Evolutionary conservation across 2,888 invertebrate species (phyloP).

Genomic region (Hedya salicella): DNA sequence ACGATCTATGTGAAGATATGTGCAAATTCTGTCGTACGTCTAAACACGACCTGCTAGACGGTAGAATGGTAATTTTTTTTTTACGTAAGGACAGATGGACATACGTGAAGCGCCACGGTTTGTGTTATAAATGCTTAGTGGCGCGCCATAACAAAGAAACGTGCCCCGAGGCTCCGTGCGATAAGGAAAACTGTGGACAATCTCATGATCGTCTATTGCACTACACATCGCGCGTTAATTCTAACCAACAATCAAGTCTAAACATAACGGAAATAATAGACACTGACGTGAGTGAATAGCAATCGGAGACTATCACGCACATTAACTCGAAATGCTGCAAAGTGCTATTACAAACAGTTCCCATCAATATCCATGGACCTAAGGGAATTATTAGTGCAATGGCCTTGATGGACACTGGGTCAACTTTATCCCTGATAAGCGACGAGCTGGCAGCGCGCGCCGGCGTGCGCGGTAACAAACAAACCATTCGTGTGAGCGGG

Average conservation of each 20-base stretch:
- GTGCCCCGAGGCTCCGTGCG: slow-evolving; percentile 43
- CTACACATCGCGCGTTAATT: slow-evolving; percentile 2
- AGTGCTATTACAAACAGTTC: no score
- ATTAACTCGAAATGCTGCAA: no score
- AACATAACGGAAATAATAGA: no score
- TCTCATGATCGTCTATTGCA: slow-evolving; percentile 45
- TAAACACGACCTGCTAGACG: no score
- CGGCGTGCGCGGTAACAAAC: slow-evolving; percentile 44
- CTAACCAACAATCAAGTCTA: no score
- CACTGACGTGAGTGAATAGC: no score
- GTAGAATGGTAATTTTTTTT: no score
- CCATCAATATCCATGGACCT: slow-evolving; percentile 18
- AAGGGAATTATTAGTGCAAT: slow-evolving; percentile 43
- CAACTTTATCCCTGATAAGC: slow-evolving; percentile 49
- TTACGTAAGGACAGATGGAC: slow-evolving; percentile 32
- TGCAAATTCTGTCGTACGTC: no score
- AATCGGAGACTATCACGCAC: no score
- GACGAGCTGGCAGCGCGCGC: slow-evolving; percentile 41
- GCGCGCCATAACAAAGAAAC: slow-evolving; percentile 42
- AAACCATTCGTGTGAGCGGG: slow-evolving; percentile 47
- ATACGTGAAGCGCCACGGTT: slow-evolving; percentile 39
- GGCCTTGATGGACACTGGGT: slow-evolving; percentile 51
- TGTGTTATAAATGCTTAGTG: slow-evolving; percentile 46
- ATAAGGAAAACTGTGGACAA: slow-evolving; percentile 41
- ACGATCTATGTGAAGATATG: no score